Evolutionary conservation across 2,888 invertebrate genomes (phyloP), one percentile per base, ranked within the genome.

Genomic region (Melieria picta): DNA sequence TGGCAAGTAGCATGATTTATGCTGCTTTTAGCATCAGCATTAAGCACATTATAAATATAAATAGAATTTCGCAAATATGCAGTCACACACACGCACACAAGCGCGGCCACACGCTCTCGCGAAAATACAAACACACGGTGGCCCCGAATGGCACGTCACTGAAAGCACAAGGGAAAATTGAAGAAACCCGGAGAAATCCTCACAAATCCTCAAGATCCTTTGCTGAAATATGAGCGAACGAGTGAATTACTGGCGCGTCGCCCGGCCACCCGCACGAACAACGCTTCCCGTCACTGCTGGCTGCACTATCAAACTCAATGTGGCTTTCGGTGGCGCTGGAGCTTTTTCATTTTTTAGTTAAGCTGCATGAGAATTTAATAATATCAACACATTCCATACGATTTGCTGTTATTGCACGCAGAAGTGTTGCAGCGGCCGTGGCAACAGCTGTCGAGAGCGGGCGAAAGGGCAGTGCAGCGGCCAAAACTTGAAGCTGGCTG

Each of bases 331-430:
- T 30, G 10, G 11, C 56, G 45, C 46, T 56, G 43, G 63, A 42
- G 43, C 57, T 63, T 47, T 72, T 46, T 46, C 45, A n/a, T 30
- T 5, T 50, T 63, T n/a, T 16, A 47, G 65, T 69, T 81, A 78
- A 81, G 81, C 77, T 80, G 77, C 79, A 80, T 82, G 78, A 79
- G 81, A 80, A 82, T 80, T 80, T 80, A 80, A 82, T 82, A 69
- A 63, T 63, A 63, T 69, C 63, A 69, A 69, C 69, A 69, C 69
- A 69, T 69, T 57, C 63, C 56, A 47, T 46, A 30, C 68, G 61
- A 62, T 68, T 55, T 62, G 61, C 50, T 61, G 52, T 46, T 45
- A 61, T 30, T 30, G 30, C 30, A 30, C 30, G 30, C 30, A 30
- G 30, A 30, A 30, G 30, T 61, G 45, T 52, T 13, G 45, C 46